Evolutionary conservation across 2,888 invertebrate genomes (phyloP).

Genomic region (Sarcophaga rosellei): DNA sequence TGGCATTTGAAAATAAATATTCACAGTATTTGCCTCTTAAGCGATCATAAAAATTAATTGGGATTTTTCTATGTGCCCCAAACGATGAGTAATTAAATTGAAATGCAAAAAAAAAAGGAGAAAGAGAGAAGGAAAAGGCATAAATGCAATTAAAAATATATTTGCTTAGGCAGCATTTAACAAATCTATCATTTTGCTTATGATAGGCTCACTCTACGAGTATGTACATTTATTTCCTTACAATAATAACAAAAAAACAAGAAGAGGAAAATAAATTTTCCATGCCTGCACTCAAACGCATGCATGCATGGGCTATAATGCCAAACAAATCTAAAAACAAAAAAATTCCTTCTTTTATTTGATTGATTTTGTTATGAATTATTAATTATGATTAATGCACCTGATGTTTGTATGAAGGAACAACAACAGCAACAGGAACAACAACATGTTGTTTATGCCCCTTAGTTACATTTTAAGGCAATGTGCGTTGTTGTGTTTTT

Average conservation of each 20-base stretch:
- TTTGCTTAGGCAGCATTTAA: conserved; percentile 40
- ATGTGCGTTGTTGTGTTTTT: conserved; percentile 1
- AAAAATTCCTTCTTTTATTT: conserved; percentile 56
- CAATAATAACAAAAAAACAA: too few species aligned
- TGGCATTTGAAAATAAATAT: conserved; percentile 45
- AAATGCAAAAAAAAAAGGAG: conserved; percentile 16
- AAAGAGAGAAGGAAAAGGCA: neutral
- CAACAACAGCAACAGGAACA: neutral
- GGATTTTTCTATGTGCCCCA: conserved; percentile 26
- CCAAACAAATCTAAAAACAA: conserved; percentile 22
- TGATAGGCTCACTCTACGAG: neutral
- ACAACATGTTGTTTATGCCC: conserved; percentile 22
- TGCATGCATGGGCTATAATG: too few species aligned
- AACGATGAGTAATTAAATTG: conserved; percentile 52
- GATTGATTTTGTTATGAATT: conserved; percentile 69
- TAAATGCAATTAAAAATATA: conserved; percentile 37
- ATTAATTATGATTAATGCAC: conserved; percentile 69
- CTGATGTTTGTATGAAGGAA: conserved; percentile 44
- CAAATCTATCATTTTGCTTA: conserved; percentile 57
- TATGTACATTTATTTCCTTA: conserved; percentile 50
- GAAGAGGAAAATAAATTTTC: too few species aligned
- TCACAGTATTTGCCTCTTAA: conserved; percentile 36
- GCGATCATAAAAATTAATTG: conserved; percentile 53
- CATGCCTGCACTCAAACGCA: too few species aligned
- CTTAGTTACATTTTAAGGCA: conserved; percentile 14